Evolutionary conservation across 2,113 vertebrate species (phyloP), one percentile per base, ranked within the genome.

Genomic region (Fulica atra): DNA sequence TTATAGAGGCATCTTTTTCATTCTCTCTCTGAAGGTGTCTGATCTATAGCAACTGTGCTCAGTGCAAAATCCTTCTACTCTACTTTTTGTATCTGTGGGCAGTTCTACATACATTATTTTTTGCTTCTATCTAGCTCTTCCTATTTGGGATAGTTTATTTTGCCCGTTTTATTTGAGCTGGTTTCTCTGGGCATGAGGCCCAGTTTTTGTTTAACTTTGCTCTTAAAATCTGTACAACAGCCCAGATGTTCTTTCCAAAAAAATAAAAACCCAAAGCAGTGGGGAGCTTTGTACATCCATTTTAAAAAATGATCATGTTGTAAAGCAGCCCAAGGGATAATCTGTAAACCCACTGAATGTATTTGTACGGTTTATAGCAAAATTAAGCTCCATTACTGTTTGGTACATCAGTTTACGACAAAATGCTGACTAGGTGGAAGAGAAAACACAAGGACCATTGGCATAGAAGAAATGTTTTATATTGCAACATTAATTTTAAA

Each of bases 131-230:
- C 59, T 70, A 65, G 19, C 19, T 95, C 36, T 95, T 96, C 92
- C 61, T 92, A 92, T 86, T 97, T 81, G 78, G 80, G 89, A 94
- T 63, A 87, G 83, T 92, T 94, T 96, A 40, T 86, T 94, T 95
- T 97, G 73, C 90, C 88, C 65, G 60, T 94, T 92, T 88, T 92
- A 90, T 93, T 90, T 78, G 51, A 92, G 79, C 51, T 96, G 95
- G 96, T 96, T 97, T 97, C 79, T 92, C 94, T 93, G 88, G 95
- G 96, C 94, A 81, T 28, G 28, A 12, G 38, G 82, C 95, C 96
- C 88, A 95, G 92, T 78, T 93, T 93, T 94, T 96, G 95, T 96
- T 97, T 97, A 92, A 86, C 79, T 94, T 96, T 92, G 51, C 64
- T 95, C 68, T 90, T 86, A 92, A 93, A 90, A 88, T 81, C 50